Conservation (phyloP, 1,140 invertebrate species). For the Thereuonema tuberculata region DNA sequence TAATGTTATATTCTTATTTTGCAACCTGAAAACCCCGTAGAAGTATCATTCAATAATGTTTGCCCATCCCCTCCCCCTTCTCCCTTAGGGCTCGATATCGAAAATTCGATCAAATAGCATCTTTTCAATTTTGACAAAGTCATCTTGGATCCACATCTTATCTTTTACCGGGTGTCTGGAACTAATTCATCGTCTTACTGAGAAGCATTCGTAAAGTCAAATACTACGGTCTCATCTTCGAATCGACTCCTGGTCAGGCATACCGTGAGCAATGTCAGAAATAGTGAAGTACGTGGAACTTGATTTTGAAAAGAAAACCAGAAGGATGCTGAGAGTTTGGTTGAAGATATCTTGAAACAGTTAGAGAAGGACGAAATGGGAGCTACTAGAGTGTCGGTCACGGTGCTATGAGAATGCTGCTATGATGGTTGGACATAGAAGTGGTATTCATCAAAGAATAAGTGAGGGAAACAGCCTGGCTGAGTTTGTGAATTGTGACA, state of each 20-base stretch:
- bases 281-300: not conserved
- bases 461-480: not conserved
- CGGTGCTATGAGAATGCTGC: not conserved
- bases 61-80: too few relatives aligned
- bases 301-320: slow-evolving; percentile 10
- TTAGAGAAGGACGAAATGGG: not conserved
- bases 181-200: slow-evolving; percentile 5
- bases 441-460: not conserved
- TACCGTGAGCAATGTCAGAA: not conserved
- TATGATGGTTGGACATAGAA: not conserved
- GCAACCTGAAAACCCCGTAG: too few relatives aligned
- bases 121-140: too few relatives aligned
- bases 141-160: too few relatives aligned
- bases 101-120: too few relatives aligned
- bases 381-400: not conserved
- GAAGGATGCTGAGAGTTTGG: not conserved
- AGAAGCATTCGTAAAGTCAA: slow-evolving; percentile 7
- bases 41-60: too few relatives aligned
- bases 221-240: slow-evolving; percentile 9
- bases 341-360: not conserved
- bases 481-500: not conserved
- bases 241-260: not conserved
- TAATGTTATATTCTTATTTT: too few relatives aligned
- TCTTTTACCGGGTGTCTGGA: slow-evolving; percentile 3
- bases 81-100: too few relatives aligned